These are phyloP conservation scores for Meles meles DNA, from an alignment of 2,113 vertebrate genomes.

Conservation along the genomic window DNA sequence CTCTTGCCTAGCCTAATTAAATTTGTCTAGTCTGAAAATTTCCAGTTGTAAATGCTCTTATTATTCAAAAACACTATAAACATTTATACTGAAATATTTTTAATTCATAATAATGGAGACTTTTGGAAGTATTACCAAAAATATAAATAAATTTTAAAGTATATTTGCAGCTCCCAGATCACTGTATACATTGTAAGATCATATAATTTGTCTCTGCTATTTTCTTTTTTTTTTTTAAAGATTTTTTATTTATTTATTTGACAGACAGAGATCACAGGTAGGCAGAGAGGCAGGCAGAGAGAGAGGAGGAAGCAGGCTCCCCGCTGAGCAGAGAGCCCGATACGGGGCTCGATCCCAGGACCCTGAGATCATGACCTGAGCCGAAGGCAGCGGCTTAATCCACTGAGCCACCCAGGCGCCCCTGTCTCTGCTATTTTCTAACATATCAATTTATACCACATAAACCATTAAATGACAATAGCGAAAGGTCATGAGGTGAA, in stretches of 20 bases:
- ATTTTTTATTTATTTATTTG: too few species aligned
- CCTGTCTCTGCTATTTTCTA: conserved; percentile 4
- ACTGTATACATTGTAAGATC: conserved; percentile 10
- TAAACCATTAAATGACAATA: conserved; percentile 49
- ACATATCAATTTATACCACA: conserved; percentile 16
- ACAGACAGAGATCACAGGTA: too few species aligned
- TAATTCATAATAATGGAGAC: background rate
- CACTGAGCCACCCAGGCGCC: too few species aligned
- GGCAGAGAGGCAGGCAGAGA: too few species aligned
- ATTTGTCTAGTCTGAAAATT: conserved; percentile 48
- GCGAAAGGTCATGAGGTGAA: conserved; percentile 40
- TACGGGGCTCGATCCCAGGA: too few species aligned
- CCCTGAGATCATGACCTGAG: too few species aligned
- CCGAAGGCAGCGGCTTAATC: too few species aligned
- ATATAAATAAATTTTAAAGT: conserved; percentile 41
- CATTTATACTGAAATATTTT: conserved; percentile 41
- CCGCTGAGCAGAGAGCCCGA: too few species aligned
- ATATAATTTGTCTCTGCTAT: conserved; percentile 12
- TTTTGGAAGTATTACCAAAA: background rate
- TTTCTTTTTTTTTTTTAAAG: too few species aligned
- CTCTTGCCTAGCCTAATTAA: conserved; percentile 12
- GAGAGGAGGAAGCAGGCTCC: too few species aligned
- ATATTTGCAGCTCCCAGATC: conserved; percentile 5
- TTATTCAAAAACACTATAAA: conserved; percentile 19
- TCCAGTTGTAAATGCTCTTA: conserved; percentile 12